A percentile compares a stretch with the other conserved stretches of the same genome.
These are phyloP conservation scores for Notamacropus eugenii DNA, from an alignment of 2,797 vertebrate genomes.

Conservation along the genomic window DNA sequence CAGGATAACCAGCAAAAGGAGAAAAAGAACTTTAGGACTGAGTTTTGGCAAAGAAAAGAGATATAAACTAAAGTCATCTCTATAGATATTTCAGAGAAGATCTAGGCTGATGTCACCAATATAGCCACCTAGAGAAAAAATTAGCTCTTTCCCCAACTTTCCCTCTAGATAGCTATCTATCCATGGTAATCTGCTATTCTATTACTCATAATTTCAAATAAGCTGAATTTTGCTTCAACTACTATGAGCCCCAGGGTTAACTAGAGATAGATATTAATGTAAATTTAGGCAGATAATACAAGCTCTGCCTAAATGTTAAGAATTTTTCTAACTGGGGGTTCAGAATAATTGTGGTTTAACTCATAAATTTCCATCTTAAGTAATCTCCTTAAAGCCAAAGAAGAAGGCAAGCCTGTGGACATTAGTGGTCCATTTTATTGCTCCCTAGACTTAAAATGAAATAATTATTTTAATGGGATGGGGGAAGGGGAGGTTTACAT, in stretches of 20 bases:
- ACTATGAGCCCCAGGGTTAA: not conserved
- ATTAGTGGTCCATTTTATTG: not conserved
- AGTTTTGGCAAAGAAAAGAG: not conserved
- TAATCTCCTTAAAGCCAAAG: not conserved
- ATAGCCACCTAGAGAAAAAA: not conserved
- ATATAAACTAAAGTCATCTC: not conserved
- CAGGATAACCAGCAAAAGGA: not conserved
- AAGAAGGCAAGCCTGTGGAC: not conserved
- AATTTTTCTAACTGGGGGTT: not conserved
- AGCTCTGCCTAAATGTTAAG: not conserved
- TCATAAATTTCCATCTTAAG: not conserved
- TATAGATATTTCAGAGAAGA: not conserved
- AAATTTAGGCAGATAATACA: not conserved
- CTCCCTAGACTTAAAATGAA: not conserved
- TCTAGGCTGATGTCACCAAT: not conserved
- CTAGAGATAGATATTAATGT: not conserved
- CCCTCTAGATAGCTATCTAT: not conserved
- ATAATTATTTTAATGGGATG: not conserved
- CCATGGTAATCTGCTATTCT: not conserved
- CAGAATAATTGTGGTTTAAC: not conserved
- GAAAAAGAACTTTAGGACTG: not conserved
- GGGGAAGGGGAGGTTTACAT: not conserved
- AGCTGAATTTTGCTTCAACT: not conserved
- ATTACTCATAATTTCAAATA: not conserved
- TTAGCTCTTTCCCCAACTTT: not conserved